Percentiles rank a stretch among this genome's conserved stretches.
Conservation (phyloP, 2,888 invertebrate genomes). For the Exephanes ischioxanthus region DNA sequence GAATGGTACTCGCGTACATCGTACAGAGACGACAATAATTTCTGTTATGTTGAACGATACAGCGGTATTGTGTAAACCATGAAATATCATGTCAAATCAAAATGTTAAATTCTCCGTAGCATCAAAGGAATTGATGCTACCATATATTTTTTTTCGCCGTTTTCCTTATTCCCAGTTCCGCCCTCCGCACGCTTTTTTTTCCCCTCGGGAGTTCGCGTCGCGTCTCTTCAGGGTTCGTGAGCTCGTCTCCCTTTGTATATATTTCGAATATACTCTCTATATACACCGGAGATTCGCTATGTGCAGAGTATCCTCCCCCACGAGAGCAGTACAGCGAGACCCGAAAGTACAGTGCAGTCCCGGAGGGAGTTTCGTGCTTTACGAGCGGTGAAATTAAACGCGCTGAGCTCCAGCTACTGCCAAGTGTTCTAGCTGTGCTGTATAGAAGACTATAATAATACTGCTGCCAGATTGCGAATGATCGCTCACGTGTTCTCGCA, state of each 20-base stretch:
- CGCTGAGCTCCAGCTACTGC: slow-evolving; percentile 51
- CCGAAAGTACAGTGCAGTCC: slow-evolving; percentile 60
- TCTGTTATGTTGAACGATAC: too few species aligned
- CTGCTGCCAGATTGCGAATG: slow-evolving; percentile 44
- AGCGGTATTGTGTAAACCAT: not conserved
- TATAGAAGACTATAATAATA: slow-evolving; percentile 49
- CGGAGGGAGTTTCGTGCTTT: slow-evolving; percentile 67
- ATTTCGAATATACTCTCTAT: slow-evolving; percentile 42
- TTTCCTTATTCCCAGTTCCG: slow-evolving; percentile 23
- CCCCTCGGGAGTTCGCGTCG: slow-evolving; percentile 30
- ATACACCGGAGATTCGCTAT: slow-evolving; percentile 46
- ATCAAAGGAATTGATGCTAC: not conserved
- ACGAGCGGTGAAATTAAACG: slow-evolving; percentile 74
- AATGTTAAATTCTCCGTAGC: slow-evolving; percentile 15
- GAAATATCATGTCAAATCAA: slow-evolving; percentile 8
- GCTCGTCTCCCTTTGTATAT: slow-evolving; percentile 22
- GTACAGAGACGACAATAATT: too few species aligned
- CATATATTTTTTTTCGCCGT: slow-evolving; percentile 18
- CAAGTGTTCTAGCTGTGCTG: slow-evolving; percentile 35
- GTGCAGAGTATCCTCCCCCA: slow-evolving; percentile 52
- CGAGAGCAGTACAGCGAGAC: slow-evolving; percentile 46
- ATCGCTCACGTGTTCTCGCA: slow-evolving; percentile 68
- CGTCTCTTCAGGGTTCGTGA: slow-evolving; percentile 34
- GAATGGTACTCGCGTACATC: not conserved
- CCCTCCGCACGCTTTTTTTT: slow-evolving; percentile 24